Base-by-base conservation (phyloP, 2,888 invertebrate species). In the Drosophila putrida region DNA sequence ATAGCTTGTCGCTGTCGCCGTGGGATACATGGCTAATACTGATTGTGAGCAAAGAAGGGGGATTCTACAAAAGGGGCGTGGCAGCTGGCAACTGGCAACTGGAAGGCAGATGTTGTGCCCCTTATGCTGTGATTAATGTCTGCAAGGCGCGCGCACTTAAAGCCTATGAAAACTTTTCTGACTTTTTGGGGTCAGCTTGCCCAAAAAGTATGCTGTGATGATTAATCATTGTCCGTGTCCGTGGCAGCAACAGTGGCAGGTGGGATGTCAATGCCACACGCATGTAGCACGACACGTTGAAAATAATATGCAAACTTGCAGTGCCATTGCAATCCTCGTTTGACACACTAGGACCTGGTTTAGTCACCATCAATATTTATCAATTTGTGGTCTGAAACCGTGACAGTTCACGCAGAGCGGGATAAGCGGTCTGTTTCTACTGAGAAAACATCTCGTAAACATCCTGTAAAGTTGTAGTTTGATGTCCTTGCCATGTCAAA, bases 1-100 rank as follows among this genome's bases (percentile, higher is more conserved):
- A 89, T 85, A 87, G 89, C 89, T 83, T 84, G 87, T 78, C 77
- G 81, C 78, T 76, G 78, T 75, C 72, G 73, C 62, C 74, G 25
- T 43, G 51, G 54, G 61, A 61, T 64, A 73, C 53, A 60, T 55
- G 55, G 27, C 58, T 31, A 50, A 55, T 4, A 66, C 33, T 10
- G 41, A 25, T 2, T 10, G 27, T 6, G 38, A n/a, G 2, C 10
- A 2, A 20, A 9, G 35, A 4, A 41, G 10, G 6, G 35, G 36
- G 10, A 20, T 3, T 25, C 10, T 20, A 27, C 38, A 36, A 6
- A 4, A 46, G 33, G 35, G 71, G 64, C 59, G 55, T 69, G 64
- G 53, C 58, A 57, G 49, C 53, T 60, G 54, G 11, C 58, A 57
- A 54, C 53, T 69, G 64, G 53, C 58, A 57, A 54, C 53, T 60